Percentiles rank a stretch among this genome's conserved stretches.
These are phyloP conservation scores for Trididemnum clinides DNA, from an alignment of 23 tunicate species.

Conservation along the genomic window DNA sequence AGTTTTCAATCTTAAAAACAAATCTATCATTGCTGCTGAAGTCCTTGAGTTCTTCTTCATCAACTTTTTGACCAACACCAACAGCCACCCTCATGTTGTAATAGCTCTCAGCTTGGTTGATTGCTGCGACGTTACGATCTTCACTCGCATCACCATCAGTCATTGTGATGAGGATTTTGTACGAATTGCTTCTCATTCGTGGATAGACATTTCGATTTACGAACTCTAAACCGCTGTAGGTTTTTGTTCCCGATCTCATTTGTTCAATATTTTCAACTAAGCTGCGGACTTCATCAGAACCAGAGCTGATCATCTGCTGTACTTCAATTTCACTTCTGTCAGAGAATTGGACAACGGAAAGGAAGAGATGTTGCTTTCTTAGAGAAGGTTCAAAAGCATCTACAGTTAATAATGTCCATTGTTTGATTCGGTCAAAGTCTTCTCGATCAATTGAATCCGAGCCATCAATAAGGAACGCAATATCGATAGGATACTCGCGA, in stretches of 20 bases:
- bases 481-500: constrained; percentile 67
- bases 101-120: constrained; percentile 49
- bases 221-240: constrained; percentile 70
- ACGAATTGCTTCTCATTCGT: constrained; percentile 43
- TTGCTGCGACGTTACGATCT: constrained; percentile 61
- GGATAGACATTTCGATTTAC: constrained; percentile 60
- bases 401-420: constrained; percentile 74
- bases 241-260: constrained; percentile 86
- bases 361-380: constrained; percentile 32
- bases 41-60: constrained; percentile 50
- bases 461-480: constrained; percentile 92
- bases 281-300: constrained; percentile 40
- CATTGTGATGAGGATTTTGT: constrained; percentile 85
- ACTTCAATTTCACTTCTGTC: constrained; percentile 64
- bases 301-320: neutral
- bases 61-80: constrained; percentile 79
- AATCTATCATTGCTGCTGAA: constrained; percentile 44
- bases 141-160: constrained; percentile 92
- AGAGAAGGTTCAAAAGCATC: constrained; percentile 53
- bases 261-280: constrained; percentile 49
- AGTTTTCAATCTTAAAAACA: constrained; percentile 64
- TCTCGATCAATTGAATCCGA: constrained; percentile 82
- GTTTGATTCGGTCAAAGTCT: constrained; percentile 57
- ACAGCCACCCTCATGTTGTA: constrained; percentile 81
- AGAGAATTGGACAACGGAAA: constrained; percentile 81